phyloP scores from a whole-genome alignment of 2,797 vertebrate species.

The Acridotheres tristis region DNA sequence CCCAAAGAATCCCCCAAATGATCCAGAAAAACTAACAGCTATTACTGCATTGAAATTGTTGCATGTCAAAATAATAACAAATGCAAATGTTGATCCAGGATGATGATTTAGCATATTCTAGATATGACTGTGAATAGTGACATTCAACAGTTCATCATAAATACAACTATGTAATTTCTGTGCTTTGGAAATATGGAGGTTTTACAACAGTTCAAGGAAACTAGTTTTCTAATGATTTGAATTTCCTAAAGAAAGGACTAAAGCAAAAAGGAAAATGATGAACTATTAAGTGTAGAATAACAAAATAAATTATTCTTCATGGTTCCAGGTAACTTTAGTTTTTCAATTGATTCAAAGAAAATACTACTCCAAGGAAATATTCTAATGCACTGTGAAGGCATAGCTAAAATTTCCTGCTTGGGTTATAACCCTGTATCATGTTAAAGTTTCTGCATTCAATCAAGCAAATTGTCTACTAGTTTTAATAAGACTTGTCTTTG shows the following conservation, averaged over 20 bases:
- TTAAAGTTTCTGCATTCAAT: not conserved
- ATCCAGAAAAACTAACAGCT: not conserved
- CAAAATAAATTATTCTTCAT: not conserved
- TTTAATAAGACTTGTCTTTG: not conserved
- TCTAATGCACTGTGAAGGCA: not conserved
- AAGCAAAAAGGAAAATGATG: not conserved
- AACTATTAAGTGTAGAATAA: not conserved
- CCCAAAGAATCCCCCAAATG: accelerated
- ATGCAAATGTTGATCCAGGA: not conserved
- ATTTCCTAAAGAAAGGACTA: not conserved
- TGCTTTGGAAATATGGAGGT: not conserved
- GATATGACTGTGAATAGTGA: not conserved
- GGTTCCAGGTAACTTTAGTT: not conserved
- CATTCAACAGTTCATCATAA: not conserved
- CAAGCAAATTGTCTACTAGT: not conserved
- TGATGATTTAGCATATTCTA: not conserved
- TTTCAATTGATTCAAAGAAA: not conserved
- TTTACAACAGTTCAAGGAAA: not conserved
- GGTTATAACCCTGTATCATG: not conserved
- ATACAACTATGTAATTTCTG: not conserved
- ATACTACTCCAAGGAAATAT: not conserved
- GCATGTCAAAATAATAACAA: not conserved
- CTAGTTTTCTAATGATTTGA: not conserved
- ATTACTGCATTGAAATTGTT: not conserved
- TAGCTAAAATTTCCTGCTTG: not conserved